Conservation (phyloP, 2,113 vertebrate genomes). For the Pteronura brasiliensis region DNA sequence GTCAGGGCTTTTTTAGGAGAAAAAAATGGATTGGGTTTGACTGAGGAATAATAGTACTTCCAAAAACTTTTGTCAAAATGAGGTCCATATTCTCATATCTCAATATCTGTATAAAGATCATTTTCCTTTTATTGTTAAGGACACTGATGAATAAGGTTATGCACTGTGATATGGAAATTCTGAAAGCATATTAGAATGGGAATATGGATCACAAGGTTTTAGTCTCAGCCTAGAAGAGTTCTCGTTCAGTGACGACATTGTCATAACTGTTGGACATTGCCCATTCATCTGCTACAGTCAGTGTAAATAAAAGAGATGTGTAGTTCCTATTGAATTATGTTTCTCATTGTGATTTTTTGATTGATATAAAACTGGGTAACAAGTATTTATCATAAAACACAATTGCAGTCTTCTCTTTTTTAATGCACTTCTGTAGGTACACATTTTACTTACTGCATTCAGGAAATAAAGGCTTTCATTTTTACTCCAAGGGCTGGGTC, state of each 20-base stretch:
- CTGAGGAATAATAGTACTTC: not conserved
- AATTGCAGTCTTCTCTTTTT: not conserved
- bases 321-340: not conserved
- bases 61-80: not conserved
- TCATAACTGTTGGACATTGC: not conserved
- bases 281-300: not conserved
- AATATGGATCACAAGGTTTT: not conserved
- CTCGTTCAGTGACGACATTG: accelerated
- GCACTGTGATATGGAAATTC: not conserved
- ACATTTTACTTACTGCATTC: not conserved
- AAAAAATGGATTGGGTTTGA: not conserved
- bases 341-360: slow-evolving; percentile 8
- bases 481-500: not conserved
- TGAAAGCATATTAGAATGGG: not conserved
- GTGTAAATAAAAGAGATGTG: not conserved
- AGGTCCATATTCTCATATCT: not conserved
- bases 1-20: not conserved
- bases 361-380: not conserved
- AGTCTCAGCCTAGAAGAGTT: not conserved
- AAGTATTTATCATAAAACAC: not conserved
- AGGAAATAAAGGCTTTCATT: not conserved
- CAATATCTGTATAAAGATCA: not conserved
- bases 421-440: not conserved
- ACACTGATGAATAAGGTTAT: not conserved
- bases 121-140: not conserved